Evolutionary conservation across 2,113 vertebrate species (phyloP), one percentile per base, ranked within the genome.

Genomic region (Amia ocellicauda): DNA sequence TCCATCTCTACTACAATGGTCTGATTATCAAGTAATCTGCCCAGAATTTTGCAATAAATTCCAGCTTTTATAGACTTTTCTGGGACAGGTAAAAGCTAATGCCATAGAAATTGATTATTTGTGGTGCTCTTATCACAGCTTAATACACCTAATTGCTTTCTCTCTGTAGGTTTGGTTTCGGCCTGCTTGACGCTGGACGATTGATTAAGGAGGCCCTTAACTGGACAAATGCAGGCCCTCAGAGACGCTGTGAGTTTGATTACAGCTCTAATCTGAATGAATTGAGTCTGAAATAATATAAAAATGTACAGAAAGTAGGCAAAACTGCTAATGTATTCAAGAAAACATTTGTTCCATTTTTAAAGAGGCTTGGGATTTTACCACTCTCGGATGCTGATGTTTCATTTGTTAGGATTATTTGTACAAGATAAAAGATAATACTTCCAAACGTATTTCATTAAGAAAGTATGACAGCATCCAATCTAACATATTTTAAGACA

Each of bases 111-210:
- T 76, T 74, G 79, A 86, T 80, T 84, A 66, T 85, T 76, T 79
- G 74, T 78, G 76, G 73, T 85, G 70, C 76, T 83, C 79, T 87
- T 82, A 86, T 87, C 76, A 77, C 70, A 85, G 69, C 72, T 86
- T 83, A 86, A 78, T 84, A 78, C 78, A 79, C 76, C 78, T 84
- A 74, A 82, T 87, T 85, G 74, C 74, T 86, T 85, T 88, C 78
- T 75, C 64, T 76, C 70, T 72, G 67, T 69, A 73, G 74, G 74
- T 80, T 79, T 78, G 75, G 72, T 79, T 79, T 82, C 71, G 66
- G 55, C 69, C 71, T 80, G 64, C 75, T 80, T 76, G 74, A 75
- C 74, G 67, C 66, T 66, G 53, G 60, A 66, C 78, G 57, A 80
- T 80, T 79, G 77, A 78, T 75, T 78, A 79, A 83, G 69, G 60